Evolutionary conservation across 2,797 vertebrate genomes (phyloP).

Genomic region (Clarias pachynema): DNA sequence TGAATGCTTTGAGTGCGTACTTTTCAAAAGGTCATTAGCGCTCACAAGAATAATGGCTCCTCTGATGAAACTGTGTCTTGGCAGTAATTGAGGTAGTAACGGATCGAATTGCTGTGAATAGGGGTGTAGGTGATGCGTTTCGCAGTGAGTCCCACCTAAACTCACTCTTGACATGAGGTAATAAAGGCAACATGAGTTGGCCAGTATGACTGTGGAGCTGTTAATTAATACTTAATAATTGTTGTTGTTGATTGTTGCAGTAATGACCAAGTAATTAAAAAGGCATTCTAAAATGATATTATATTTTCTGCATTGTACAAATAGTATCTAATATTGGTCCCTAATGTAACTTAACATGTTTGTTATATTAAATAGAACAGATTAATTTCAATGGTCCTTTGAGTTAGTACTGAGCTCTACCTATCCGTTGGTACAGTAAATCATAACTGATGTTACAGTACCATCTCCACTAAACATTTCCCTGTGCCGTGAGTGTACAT

Average conservation of each 20-base stretch:
- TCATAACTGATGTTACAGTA: constrained; percentile 15
- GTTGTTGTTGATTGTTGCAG: not conserved
- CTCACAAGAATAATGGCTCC: not conserved
- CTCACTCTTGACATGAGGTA: not conserved
- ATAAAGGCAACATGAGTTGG: not conserved
- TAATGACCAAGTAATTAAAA: not conserved
- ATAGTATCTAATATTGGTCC: not conserved
- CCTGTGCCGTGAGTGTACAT: constrained; percentile 55
- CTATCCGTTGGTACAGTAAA: not conserved
- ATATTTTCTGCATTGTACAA: not conserved
- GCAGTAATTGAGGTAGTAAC: constrained; percentile 2
- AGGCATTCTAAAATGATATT: not conserved
- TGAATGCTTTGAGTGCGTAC: not conserved
- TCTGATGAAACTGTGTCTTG: not conserved
- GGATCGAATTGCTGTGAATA: not conserved
- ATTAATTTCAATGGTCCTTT: not conserved
- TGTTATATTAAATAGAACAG: not conserved
- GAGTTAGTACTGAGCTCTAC: not conserved
- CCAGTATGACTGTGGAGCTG: not conserved
- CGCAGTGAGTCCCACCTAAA: not conserved
- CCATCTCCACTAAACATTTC: constrained; percentile 60
- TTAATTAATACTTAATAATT: not conserved
- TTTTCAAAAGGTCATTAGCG: not conserved
- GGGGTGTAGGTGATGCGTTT: not conserved
- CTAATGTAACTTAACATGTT: not conserved